Base-by-base conservation (phyloP, 2,113 vertebrate genomes). In the Elephantulus edwardii region DNA sequence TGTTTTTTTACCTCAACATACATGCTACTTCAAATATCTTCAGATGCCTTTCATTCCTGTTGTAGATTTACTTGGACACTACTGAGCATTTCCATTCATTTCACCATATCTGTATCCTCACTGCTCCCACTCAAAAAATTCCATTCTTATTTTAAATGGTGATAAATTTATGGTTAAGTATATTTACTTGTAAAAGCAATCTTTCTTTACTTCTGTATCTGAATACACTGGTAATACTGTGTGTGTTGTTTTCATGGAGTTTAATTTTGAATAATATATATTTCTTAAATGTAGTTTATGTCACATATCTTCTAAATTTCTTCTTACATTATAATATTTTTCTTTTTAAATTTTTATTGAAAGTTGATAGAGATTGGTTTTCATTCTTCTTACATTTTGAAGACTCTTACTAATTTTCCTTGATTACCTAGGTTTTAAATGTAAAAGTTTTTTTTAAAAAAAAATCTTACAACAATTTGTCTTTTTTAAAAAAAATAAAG, bases 341-440 rank as follows among this genome's bases (percentile, higher is more conserved):
- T 28, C 10, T 26, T 26, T 60, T 28, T 60, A 26, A 8, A 60
- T 60, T 50, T 60, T 28, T 10, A n/a, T n/a, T n/a, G n/a, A n/a
- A n/a, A n/a, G n/a, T n/a, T n/a, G n/a, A n/a, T n/a, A n/a, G n/a
- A n/a, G n/a, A n/a, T n/a, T n/a, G n/a, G n/a, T n/a, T n/a, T 28
- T 2, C 58, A 60, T 60, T 5, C 28, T 30, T 30, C 24, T 60
- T 60, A 24, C 48, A 50, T 16, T 10, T 8, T 50, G 48, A 50
- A 50, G n/a, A n/a, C 4, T 75, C 26, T 83, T 82, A 28, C 4
- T 79, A 46, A 68, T 56, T 76, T 88, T 86, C 4, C 22, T 83
- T 91, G 58, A 52, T 77, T 54, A 35, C 54, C 77, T 24, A 13
- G 50, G 86, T 91, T 86, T 46, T 87, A 91, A 83, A 68, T 79